These are phyloP conservation scores for Cactoblastis cactorum DNA, from an alignment of 2,888 invertebrate genomes.

Conservation along the genomic window DNA sequence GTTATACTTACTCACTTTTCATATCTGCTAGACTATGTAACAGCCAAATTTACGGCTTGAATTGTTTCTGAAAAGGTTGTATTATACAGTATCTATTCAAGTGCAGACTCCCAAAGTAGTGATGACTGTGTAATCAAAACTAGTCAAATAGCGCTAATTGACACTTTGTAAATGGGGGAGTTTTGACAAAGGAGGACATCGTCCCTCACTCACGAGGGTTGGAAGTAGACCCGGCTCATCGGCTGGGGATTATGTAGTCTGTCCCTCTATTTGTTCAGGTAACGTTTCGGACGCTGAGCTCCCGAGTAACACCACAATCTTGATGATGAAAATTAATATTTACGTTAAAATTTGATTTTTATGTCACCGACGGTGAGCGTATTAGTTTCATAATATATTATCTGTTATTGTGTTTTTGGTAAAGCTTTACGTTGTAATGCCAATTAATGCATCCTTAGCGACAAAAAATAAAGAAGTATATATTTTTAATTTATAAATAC, in stretches of 20 bases:
- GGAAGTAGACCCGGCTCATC: conserved; percentile 13
- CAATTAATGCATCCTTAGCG: no score
- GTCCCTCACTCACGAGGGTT: conserved; percentile 12
- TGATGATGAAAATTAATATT: conserved; percentile 7
- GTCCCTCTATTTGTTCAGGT: conserved; percentile 20
- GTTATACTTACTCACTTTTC: no score
- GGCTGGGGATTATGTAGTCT: conserved; percentile 13
- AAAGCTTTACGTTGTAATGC: no score
- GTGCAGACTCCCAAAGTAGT: background rate
- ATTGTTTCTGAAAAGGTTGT: background rate
- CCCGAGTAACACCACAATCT: conserved; percentile 13
- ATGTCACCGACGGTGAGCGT: background rate
- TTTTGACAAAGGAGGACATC: conserved; percentile 19
- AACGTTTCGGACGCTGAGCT: conserved; percentile 12
- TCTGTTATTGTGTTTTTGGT: background rate
- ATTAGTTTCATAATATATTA: background rate
- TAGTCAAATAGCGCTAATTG: conserved; percentile 19
- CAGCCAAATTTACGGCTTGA: background rate
- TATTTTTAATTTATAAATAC: no score
- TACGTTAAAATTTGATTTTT: background rate
- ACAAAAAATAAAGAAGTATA: no score
- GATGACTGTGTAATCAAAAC: conserved; percentile 14
- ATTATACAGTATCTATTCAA: background rate
- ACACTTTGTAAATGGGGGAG: conserved; percentile 19
- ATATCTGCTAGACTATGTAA: no score